phyloP scores from a whole-genome alignment of 2,888 invertebrate genomes.

The Tiphia femorata region DNA sequence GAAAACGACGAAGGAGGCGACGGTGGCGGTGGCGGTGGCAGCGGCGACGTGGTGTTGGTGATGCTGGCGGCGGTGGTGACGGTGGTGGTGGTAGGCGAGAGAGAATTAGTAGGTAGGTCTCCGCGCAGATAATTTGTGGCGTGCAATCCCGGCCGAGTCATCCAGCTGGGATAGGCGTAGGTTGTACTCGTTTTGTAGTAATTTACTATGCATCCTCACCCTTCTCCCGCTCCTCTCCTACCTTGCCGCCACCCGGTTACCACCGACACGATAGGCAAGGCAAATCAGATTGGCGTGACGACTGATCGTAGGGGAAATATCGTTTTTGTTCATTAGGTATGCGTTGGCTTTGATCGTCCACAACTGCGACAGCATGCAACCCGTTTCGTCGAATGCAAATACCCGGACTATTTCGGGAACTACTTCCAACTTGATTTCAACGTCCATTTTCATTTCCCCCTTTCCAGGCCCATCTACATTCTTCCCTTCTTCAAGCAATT shows the following conservation, averaged over 20 bases:
- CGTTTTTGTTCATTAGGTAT: slow-evolving; percentile 7
- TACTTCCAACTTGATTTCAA: too few relatives aligned
- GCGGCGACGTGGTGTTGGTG: too few relatives aligned
- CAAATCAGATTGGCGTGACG: slow-evolving; percentile 33
- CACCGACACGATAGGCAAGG: slow-evolving; percentile 11
- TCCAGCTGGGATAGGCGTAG: slow-evolving; percentile 37
- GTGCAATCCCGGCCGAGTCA: slow-evolving; percentile 39
- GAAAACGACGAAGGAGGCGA: slow-evolving; percentile 4
- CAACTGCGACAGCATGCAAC: background rate
- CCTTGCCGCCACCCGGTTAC: background rate
- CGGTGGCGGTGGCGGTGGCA: slow-evolving; percentile 9
- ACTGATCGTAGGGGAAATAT: slow-evolving; percentile 44
- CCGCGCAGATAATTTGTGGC: slow-evolving; percentile 48
- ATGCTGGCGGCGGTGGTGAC: too few relatives aligned
- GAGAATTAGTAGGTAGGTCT: slow-evolving; percentile 43
- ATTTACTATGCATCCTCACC: slow-evolving; percentile 37
- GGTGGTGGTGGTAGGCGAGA: slow-evolving; percentile 27
- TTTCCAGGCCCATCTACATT: too few relatives aligned
- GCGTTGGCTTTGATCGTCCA: background rate
- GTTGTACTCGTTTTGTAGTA: slow-evolving; percentile 38
- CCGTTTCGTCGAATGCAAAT: too few relatives aligned
- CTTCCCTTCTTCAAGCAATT: too few relatives aligned
- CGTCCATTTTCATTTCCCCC: too few relatives aligned
- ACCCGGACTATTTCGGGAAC: too few relatives aligned
- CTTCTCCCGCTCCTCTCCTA: background rate